Evolutionary conservation across 2,797 vertebrate species (phyloP).

Genomic region (Hydrolagus colliei): DNA sequence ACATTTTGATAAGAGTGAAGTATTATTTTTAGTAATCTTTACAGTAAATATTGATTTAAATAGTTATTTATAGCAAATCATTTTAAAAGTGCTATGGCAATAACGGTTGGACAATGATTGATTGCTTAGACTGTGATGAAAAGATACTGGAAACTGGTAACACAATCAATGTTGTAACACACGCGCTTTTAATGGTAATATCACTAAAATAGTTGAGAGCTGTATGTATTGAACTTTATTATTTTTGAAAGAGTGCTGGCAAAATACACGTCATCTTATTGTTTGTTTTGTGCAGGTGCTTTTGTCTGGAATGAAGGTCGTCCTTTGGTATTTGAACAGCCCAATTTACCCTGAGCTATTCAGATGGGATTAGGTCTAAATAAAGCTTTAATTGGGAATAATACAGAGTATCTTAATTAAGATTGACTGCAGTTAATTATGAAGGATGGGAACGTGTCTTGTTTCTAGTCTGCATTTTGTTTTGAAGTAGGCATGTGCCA

Average conservation of each 20-base stretch:
- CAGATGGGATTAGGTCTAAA: conserved; percentile 1
- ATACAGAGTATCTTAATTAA: background rate
- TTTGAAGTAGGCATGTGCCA: conserved; percentile 1
- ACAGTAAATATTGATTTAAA: too few species aligned
- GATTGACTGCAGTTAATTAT: background rate
- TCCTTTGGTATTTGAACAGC: background rate
- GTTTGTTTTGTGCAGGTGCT: background rate
- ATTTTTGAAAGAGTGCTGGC: background rate
- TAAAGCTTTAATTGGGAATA: conserved; percentile 16
- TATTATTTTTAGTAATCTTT: too few species aligned
- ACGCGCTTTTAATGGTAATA: too few species aligned
- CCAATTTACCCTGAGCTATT: background rate
- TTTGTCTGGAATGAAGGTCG: background rate
- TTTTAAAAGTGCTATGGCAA: too few species aligned
- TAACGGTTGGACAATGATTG: too few species aligned
- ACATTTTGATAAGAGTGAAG: too few species aligned
- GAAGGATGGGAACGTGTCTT: background rate
- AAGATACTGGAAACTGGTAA: too few species aligned
- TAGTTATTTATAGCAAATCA: too few species aligned
- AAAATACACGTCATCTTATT: background rate
- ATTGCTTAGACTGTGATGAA: too few species aligned
- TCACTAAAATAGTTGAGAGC: background rate
- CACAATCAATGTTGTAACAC: too few species aligned
- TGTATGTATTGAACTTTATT: background rate
- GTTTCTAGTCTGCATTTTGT: background rate